Conservation (phyloP, 2,888 invertebrate species). For the Galerucella nymphaeae region DNA sequence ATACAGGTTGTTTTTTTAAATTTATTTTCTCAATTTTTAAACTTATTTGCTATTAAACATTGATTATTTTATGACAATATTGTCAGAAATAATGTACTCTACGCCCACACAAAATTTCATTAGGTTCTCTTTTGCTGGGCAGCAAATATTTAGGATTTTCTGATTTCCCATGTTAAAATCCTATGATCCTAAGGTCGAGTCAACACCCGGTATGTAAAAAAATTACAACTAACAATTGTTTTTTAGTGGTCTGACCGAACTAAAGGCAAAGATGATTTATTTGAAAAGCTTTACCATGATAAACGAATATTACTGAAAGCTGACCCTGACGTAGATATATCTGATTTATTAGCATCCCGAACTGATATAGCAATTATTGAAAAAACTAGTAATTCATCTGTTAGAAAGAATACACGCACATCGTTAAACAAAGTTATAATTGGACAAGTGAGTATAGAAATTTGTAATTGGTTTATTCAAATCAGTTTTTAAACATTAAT, state of each 20-base stretch:
- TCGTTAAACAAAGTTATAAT: constrained; percentile 90
- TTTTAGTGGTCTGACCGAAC: constrained; percentile 85
- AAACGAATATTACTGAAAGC: constrained; percentile 67
- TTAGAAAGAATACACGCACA: constrained; percentile 86
- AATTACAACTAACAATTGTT: not conserved
- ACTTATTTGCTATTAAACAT: no score
- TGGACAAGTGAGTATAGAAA: constrained; percentile 71
- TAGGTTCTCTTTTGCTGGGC: no score
- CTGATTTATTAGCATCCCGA: constrained; percentile 87
- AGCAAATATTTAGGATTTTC: no score
- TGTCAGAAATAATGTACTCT: no score
- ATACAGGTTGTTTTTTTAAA: no score
- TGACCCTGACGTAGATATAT: constrained; percentile 76
- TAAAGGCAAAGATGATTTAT: constrained; percentile 77
- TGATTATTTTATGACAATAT: no score
- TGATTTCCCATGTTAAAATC: no score
- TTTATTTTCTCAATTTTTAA: no score
- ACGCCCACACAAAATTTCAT: no score
- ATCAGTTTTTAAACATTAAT: no score
- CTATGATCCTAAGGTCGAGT: no score
- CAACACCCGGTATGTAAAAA: not conserved
- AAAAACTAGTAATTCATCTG: constrained; percentile 89
- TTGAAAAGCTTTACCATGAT: constrained; percentile 71
- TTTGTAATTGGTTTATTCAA: not conserved
- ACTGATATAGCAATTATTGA: constrained; percentile 87